phyloP scores from a whole-genome alignment of 1,140 invertebrate species.

The Tribolium madens region DNA sequence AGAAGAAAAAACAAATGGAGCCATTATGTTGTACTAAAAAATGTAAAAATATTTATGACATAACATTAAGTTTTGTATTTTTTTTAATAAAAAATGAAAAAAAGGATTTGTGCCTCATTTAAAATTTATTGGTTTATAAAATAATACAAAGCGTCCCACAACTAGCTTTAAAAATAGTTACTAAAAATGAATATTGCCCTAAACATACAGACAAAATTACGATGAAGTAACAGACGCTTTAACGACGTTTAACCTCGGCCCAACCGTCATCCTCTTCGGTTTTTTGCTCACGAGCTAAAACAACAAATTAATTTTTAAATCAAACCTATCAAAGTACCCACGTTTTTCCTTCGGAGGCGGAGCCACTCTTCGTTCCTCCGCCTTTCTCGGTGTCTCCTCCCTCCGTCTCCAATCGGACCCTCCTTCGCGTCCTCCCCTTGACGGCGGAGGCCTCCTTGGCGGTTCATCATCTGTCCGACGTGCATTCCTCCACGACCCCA shows the following conservation, averaged over 20 bases:
- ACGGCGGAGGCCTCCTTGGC: constrained; percentile 33
- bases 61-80: constrained; percentile 5
- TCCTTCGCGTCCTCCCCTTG: constrained; percentile 39
- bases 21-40: constrained; percentile 84
- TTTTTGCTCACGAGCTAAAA: constrained; percentile 42
- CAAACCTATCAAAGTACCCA: constrained; percentile 39
- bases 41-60: constrained; percentile 27
- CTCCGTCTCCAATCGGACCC: constrained; percentile 38
- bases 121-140: constrained; percentile 29
- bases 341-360: constrained; percentile 57
- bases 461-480: constrained; percentile 48
- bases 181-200: constrained; percentile 7
- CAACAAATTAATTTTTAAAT: constrained; percentile 10
- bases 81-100: constrained; percentile 33
- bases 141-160: constrained; percentile 27
- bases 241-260: constrained; percentile 32
- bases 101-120: constrained; percentile 22
- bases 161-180: not conserved
- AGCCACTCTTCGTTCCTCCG: constrained; percentile 27
- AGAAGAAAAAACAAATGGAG: constrained; percentile 86
- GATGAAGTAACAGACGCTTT: constrained; percentile 6
- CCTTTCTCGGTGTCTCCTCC: constrained; percentile 46
- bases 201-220: constrained; percentile 15
- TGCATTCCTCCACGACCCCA: constrained; percentile 35
- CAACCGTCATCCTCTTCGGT: constrained; percentile 25